These are phyloP conservation scores for Anoplophora glabripennis DNA, from an alignment of 1,140 invertebrate genomes.

Conservation along the genomic window DNA sequence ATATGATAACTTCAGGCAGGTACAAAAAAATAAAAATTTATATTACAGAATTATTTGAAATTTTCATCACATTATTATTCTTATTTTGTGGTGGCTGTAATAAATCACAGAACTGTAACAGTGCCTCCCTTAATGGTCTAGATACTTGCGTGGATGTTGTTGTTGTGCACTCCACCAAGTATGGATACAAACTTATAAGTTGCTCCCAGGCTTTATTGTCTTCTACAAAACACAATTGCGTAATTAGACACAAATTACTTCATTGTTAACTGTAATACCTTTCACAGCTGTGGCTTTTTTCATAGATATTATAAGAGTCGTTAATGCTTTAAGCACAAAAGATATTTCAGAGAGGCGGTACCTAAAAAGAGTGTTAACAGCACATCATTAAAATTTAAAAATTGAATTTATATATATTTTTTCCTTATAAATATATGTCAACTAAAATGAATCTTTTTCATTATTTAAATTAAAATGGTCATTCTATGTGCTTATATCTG, in stretches of 20 bases:
- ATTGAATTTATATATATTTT: too few species aligned
- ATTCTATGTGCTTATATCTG: too few species aligned
- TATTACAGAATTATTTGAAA: conserved; percentile 20
- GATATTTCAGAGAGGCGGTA: conserved; percentile 93
- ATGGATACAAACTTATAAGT: conserved; percentile 85
- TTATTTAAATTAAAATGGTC: too few species aligned
- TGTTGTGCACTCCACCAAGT: conserved; percentile 84
- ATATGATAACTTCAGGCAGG: conserved; percentile 18
- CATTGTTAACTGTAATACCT: conserved; percentile 54
- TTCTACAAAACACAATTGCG: conserved; percentile 55
- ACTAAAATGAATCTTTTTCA: too few species aligned
- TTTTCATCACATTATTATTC: conserved; percentile 26
- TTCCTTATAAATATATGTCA: too few species aligned
- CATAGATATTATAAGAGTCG: conserved; percentile 86
- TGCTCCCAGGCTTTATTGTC: conserved; percentile 89
- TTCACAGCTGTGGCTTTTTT: conserved; percentile 86
- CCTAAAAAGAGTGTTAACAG: conserved; percentile 56
- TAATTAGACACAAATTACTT: neutral
- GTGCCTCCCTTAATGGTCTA: conserved; percentile 77
- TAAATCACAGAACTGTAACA: conserved; percentile 85
- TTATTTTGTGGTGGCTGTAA: conserved; percentile 62
- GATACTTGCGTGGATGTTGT: conserved; percentile 74
- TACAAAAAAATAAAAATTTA: conserved; percentile 12
- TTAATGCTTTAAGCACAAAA: conserved; percentile 94
- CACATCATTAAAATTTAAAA: too few species aligned